phyloP scores from a whole-genome alignment of 1,140 invertebrate genomes.

The Drosophila arizonae region DNA sequence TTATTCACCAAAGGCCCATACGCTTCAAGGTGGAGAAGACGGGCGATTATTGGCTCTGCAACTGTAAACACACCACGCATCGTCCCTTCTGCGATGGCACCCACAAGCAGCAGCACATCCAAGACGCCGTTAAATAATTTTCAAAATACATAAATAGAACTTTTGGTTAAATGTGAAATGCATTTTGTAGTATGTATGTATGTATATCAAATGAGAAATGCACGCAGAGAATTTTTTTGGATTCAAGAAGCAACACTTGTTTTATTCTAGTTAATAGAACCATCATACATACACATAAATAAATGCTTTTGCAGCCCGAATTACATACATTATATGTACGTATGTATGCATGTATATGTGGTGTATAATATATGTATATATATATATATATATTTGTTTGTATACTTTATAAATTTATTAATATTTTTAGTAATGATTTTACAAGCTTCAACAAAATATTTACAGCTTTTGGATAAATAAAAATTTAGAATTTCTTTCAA shows the following conservation, averaged over 20 bases:
- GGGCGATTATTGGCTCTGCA: conserved; percentile 98
- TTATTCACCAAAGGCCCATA: conserved; percentile 86
- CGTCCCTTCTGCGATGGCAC: conserved; percentile 99
- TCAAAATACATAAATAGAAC: background rate
- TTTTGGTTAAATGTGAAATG: conserved; percentile 16
- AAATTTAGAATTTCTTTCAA: background rate
- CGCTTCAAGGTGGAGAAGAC: conserved; percentile 92
- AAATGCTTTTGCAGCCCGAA: conserved; percentile 30
- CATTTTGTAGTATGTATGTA: conserved; percentile 27
- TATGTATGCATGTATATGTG: conserved; percentile 13
- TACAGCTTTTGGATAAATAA: conserved; percentile 45
- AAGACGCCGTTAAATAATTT: conserved; percentile 83
- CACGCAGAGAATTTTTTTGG: conserved; percentile 46
- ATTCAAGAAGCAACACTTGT: conserved; percentile 71
- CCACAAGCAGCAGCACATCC: conserved; percentile 90
- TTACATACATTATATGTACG: conserved; percentile 32
- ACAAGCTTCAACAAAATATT: conserved; percentile 64
- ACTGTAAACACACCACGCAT: conserved; percentile 98
- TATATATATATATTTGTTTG: conserved; percentile 15
- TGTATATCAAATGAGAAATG: conserved; percentile 44
- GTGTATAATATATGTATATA: conserved; percentile 17
- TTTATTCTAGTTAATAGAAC: conserved; percentile 63
- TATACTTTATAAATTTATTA: conserved; percentile 7
- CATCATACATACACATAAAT: conserved; percentile 33
- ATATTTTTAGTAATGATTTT: conserved; percentile 20